Evolutionary conservation across 2,797 vertebrate species (phyloP), one percentile per base, ranked within the genome.

Genomic region (Zenarchopterus dispar): DNA sequence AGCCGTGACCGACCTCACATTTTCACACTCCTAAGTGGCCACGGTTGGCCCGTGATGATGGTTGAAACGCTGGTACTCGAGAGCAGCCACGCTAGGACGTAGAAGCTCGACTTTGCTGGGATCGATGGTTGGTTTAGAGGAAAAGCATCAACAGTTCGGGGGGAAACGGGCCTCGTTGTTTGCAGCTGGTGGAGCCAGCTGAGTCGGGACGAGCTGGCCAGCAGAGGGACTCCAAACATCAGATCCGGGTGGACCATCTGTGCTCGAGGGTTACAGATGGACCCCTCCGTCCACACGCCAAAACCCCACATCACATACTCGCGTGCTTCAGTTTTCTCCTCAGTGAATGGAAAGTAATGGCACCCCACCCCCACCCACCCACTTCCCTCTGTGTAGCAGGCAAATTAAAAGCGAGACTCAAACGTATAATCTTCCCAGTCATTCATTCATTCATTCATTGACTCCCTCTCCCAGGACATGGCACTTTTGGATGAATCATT

Each of bases 271-370:
- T 69, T 78, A 67, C 82, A 86, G 80, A 86, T 84, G 80, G 78
- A 86, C 41, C 65, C 62, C 77, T 73, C 67, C 28, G 70, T 63
- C 60, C 23, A 22, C 85, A 69, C 66, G 49, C 77, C 80, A 85
- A 28, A 86, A 84, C 59, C 80, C 77, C 73, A 80, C 78, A 84
- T 89, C 85, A 87, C 69, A 82, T 87, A 62, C 79, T 81, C 47
- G 64, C 80, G 82, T 77, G 77, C 77, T 84, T 87, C 62, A 78
- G 78, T 83, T 82, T 87, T 62, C 75, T 77, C 66, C 72, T 74
- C 86, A 62, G 68, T 84, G 83, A 89, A 86, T 84, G 80, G 75
- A 88, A 88, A 87, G 76, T 75, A 88, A 89, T 82, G 64, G 78
- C 80, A 52, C 6, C 62, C 58, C 74, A 75, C 41, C 44, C 17